Percentiles rank a stretch among this genome's conserved stretches.
These are phyloP conservation scores for Lota lota DNA, from an alignment of 2,113 vertebrate species.

Conservation along the genomic window DNA sequence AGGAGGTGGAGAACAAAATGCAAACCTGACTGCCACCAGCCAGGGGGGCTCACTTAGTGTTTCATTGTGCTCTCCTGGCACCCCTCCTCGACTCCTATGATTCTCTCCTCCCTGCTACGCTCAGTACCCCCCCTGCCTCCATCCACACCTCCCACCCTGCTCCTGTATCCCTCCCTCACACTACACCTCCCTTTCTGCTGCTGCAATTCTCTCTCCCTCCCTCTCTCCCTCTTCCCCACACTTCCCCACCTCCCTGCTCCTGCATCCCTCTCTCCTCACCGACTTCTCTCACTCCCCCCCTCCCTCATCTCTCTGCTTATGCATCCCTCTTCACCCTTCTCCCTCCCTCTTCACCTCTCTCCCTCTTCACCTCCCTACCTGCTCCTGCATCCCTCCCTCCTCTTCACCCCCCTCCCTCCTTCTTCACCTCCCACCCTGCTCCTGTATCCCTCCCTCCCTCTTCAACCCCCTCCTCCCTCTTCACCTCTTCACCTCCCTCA, in stretches of 20 bases:
- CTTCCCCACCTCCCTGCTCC: too few species aligned
- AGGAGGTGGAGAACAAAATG: slow-evolving; percentile 75
- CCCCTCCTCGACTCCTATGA: too few species aligned
- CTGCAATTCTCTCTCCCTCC: slow-evolving; percentile 40
- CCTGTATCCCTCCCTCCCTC: background rate
- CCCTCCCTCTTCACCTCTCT: slow-evolving; percentile 18
- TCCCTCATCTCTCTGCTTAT: slow-evolving; percentile 7
- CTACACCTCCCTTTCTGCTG: slow-evolving; percentile 49
- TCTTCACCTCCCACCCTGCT: slow-evolving; percentile 17
- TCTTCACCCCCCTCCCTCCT: slow-evolving; percentile 14
- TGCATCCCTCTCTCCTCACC: too few species aligned
- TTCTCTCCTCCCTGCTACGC: background rate
- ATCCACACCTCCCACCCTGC: slow-evolving; percentile 69
- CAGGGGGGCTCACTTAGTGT: slow-evolving; percentile 44
- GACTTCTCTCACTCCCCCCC: slow-evolving; percentile 25
- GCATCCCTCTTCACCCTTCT: slow-evolving; percentile 30
- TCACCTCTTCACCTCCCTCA: slow-evolving; percentile 66
- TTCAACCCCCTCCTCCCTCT: too few species aligned
- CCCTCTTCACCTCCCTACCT: too few species aligned
- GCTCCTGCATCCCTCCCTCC: slow-evolving; percentile 14
- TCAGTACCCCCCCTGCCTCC: background rate
- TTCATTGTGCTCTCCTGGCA: background rate
- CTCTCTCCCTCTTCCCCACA: too few species aligned
- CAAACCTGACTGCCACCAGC: slow-evolving; percentile 89
- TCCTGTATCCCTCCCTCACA: slow-evolving; percentile 81